These are phyloP conservation scores for Halictus rubicundus DNA, from an alignment of 1,140 invertebrate species.

Conservation along the genomic window DNA sequence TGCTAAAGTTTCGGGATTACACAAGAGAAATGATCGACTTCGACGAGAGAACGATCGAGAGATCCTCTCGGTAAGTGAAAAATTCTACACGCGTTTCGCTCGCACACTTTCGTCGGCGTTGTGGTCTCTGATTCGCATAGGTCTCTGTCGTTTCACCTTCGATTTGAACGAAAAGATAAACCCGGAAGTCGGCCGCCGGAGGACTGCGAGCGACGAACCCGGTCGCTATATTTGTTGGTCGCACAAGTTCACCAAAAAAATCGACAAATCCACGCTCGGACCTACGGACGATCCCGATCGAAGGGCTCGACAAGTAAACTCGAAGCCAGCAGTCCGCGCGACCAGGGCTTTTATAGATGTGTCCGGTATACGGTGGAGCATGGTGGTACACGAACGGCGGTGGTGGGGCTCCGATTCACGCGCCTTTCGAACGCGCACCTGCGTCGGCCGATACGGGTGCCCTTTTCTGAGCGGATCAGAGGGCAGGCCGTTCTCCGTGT, in stretches of 20 bases:
- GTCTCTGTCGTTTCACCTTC: background rate
- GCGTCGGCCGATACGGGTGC: constrained; percentile 40
- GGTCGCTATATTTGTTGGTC: background rate
- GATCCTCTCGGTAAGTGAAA: too few relatives aligned
- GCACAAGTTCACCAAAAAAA: constrained; percentile 31
- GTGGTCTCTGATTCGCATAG: too few relatives aligned
- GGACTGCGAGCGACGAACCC: too few relatives aligned
- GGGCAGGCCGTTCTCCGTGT: too few relatives aligned
- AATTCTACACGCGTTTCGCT: too few relatives aligned
- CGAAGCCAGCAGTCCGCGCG: constrained; percentile 29
- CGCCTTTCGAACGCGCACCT: constrained; percentile 54
- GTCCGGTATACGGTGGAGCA: constrained; percentile 15
- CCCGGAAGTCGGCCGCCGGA: background rate
- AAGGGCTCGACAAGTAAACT: constrained; percentile 46
- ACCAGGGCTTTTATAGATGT: constrained; percentile 54
- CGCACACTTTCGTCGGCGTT: too few relatives aligned
- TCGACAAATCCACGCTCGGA: background rate
- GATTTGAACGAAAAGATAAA: background rate
- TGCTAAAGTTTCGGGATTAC: too few relatives aligned
- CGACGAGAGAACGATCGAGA: too few relatives aligned
- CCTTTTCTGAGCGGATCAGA: constrained; percentile 6
- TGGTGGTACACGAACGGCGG: background rate
- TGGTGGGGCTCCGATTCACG: constrained; percentile 44
- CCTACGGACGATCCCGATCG: constrained; percentile 42
- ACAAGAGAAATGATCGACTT: too few relatives aligned